Conservation (phyloP, 2,888 invertebrate species). For the Tipula vernalis region DNA sequence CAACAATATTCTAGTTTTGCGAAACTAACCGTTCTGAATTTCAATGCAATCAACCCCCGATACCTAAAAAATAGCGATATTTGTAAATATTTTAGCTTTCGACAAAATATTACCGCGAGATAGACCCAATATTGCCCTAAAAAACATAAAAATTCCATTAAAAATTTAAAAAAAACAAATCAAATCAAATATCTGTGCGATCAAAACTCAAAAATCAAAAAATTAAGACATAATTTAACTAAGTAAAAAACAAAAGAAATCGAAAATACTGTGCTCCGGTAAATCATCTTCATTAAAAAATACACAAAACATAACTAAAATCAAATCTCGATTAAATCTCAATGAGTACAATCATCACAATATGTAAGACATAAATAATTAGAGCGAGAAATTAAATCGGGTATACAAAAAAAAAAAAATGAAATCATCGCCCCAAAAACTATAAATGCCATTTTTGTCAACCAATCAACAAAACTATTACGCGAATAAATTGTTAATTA, state of each 20-base stretch:
- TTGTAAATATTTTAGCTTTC: no score
- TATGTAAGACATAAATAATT: background rate
- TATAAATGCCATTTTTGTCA: background rate
- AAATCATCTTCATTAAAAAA: background rate
- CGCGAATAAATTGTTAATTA: background rate
- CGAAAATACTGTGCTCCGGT: background rate
- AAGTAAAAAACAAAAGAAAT: background rate
- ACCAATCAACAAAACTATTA: background rate
- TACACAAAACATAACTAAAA: background rate
- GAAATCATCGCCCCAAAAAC: background rate
- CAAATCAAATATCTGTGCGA: background rate
- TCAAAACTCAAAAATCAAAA: background rate
- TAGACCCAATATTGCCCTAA: no score
- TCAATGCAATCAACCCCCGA: no score
- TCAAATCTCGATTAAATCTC: background rate
- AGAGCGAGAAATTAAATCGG: background rate
- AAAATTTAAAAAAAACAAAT: background rate
- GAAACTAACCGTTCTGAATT: no score
- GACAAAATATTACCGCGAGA: no score
- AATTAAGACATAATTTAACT: background rate
- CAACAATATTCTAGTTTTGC: no score
- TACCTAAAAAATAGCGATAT: no score
- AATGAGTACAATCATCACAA: background rate
- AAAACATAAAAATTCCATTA: no score
- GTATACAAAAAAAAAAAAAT: background rate